These are phyloP conservation scores for Drosophila acutilabella DNA, from an alignment of 2,888 invertebrate genomes.

Conservation along the genomic window DNA sequence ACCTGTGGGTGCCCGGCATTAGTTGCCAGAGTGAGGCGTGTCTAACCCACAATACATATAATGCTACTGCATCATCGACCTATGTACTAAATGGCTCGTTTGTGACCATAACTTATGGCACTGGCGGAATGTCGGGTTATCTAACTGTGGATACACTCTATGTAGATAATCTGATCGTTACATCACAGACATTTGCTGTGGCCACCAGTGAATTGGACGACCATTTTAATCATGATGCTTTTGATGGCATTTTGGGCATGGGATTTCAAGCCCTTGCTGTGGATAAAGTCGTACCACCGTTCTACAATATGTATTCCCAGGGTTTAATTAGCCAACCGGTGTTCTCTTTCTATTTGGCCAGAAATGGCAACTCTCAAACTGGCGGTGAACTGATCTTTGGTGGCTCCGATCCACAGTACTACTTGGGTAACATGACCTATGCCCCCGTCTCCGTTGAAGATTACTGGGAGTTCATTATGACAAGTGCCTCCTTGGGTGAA, in stretches of 20 bases:
- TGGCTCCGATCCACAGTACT: slow-evolving; percentile 95
- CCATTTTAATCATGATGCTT: too few species aligned
- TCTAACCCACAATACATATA: slow-evolving; percentile 96
- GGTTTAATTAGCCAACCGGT: slow-evolving; percentile 88
- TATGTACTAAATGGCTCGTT: slow-evolving; percentile 94
- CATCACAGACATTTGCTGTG: slow-evolving; percentile 95
- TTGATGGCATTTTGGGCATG: slow-evolving; percentile 98
- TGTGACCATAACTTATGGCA: slow-evolving; percentile 96
- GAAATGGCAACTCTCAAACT: slow-evolving; percentile 88
- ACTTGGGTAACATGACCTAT: slow-evolving; percentile 88
- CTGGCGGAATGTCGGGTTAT: slow-evolving; percentile 79
- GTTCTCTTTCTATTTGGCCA: slow-evolving; percentile 96
- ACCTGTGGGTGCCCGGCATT: slow-evolving; percentile 89
- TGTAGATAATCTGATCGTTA: slow-evolving; percentile 88
- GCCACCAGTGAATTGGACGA: slow-evolving; percentile 95
- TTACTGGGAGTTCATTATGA: slow-evolving; percentile 98
- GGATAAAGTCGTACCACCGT: slow-evolving; percentile 94
- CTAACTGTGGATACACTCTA: slow-evolving; percentile 86
- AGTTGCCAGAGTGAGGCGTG: slow-evolving; percentile 88
- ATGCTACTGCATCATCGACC: slow-evolving; percentile 91
- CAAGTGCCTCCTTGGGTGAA: slow-evolving; percentile 86
- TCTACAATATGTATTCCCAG: slow-evolving; percentile 95
- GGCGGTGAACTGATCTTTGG: slow-evolving; percentile 96
- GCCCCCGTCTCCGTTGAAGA: slow-evolving; percentile 91
- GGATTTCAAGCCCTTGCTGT: slow-evolving; percentile 94